Base-by-base conservation (phyloP, 2,113 vertebrate genomes). In the Tetraodon nigroviridis region DNA sequence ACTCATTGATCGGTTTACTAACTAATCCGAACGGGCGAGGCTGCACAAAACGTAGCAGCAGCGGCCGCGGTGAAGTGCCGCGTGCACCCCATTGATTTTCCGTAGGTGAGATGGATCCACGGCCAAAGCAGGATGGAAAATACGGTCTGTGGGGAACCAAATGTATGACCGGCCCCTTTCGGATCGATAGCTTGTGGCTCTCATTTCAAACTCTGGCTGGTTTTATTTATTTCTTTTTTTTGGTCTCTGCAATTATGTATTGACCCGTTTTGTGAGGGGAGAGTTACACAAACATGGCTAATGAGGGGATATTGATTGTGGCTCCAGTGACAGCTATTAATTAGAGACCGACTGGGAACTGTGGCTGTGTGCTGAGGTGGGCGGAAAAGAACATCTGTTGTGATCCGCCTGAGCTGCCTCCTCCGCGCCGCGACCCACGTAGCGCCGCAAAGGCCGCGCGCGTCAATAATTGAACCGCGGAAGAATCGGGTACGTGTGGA, bases 221-320 rank as follows among this genome's bases (percentile, higher is more conserved):
- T 76, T 82, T 37, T 37, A 24, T 24, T 24, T 24, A 24, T 32
- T 32, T 32, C 2, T 32, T 32, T 32, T 4, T 37, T 37, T 37
- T 37, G 2, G 59, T 81, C 73, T 57, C 19, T 50, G 53, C 75
- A 60, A 59, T 78, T 71, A 71, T 41, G 37, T 79, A 73, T 75
- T 80, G 71, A 81, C 69, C 75, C 64, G n/a, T n/a, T 52, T 53
- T 72, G 67, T 65, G 62, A 69, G 61, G 37, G 54, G 60, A 71
- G 57, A 76, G 69, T 62, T 79, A 61, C 76, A 72, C 73, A 86
- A 84, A 86, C 80, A 84, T 49, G 69, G 53, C 68, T 86, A 87
- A 90, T 86, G 86, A 89, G 80, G 58, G 64, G 22, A 68, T 86
- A 90, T 90, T 76, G 88, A 90, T 87, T 69, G 82, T 73, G 79